A percentile compares a stretch with the other conserved stretches of the same genome.
Evolutionary conservation across 2,888 invertebrate species (phyloP).

Genomic region (Stenolophus ochropezus): DNA sequence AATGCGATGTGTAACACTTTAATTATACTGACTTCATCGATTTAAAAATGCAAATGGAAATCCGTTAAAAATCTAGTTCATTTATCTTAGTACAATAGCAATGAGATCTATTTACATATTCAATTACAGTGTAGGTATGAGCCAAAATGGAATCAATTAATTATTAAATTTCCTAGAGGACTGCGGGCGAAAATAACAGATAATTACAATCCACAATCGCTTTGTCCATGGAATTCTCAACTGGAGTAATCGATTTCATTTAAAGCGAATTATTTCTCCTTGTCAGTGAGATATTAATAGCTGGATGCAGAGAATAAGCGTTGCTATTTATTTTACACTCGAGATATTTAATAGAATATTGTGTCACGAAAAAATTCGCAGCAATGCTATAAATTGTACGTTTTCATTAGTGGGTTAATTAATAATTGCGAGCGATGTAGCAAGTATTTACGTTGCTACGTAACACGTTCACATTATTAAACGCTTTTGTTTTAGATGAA

Average conservation of each 20-base stretch:
- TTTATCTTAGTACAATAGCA: constrained; percentile 32
- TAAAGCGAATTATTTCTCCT: constrained; percentile 36
- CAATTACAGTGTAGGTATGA: constrained; percentile 36
- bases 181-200: constrained; percentile 23
- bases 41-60: constrained; percentile 32
- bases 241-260: constrained; percentile 32
- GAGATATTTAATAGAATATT: constrained; percentile 42
- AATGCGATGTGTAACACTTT: background rate
- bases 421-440: constrained; percentile 25
- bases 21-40: constrained; percentile 4
- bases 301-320: background rate
- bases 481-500: constrained; percentile 31
- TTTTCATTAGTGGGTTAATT: constrained; percentile 49
- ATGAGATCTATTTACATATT: constrained; percentile 40
- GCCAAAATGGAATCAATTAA: constrained; percentile 39
- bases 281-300: constrained; percentile 42
- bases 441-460: constrained; percentile 16
- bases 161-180: constrained; percentile 20
- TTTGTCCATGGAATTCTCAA: constrained; percentile 39
- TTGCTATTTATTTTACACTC: constrained; percentile 32
- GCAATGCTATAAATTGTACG: constrained; percentile 11
- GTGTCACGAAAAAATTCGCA: constrained; percentile 36
- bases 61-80: constrained; percentile 22
- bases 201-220: constrained; percentile 18
- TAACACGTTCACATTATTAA: constrained; percentile 33